phyloP scores from a whole-genome alignment of 2,888 invertebrate genomes.

The Apoda limacodes region DNA sequence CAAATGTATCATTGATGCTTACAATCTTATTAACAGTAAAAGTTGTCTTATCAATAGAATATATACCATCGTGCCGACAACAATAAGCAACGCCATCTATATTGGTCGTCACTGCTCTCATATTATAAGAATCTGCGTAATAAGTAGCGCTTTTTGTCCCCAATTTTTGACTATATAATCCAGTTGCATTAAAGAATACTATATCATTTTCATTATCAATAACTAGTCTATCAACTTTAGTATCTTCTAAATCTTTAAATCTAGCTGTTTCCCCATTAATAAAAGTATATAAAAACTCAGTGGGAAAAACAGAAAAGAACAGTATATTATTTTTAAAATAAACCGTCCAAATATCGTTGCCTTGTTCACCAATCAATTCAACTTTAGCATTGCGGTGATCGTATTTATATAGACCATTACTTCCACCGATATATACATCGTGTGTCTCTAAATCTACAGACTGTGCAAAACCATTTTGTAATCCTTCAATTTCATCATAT shows the following conservation, averaged over 20 bases:
- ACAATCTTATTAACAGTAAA: conserved; percentile 27
- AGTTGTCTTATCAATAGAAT: conserved; percentile 27
- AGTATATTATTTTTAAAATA: conserved; percentile 37
- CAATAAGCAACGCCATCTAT: conserved; percentile 33
- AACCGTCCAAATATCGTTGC: conserved; percentile 25
- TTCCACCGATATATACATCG: conserved; percentile 41
- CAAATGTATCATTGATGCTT: conserved; percentile 38
- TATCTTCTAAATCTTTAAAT: conserved; percentile 44
- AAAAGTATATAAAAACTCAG: conserved; percentile 36
- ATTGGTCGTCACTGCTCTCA: conserved; percentile 38
- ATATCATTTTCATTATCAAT: conserved; percentile 38
- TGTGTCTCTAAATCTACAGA: conserved; percentile 37
- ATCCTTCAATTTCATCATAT: conserved; percentile 30
- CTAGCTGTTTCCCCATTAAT: conserved; percentile 28
- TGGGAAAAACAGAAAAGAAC: conserved; percentile 41
- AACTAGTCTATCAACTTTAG: conserved; percentile 42
- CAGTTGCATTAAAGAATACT: conserved; percentile 42
- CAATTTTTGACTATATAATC: conserved; percentile 38
- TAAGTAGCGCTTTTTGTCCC: conserved; percentile 34
- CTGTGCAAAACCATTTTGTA: conserved; percentile 44
- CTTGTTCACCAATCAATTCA: conserved; percentile 29
- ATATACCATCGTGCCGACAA: conserved; percentile 40
- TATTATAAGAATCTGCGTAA: conserved; percentile 16
- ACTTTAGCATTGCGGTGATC: conserved; percentile 31
- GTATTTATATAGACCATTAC: conserved; percentile 46